Conservation (phyloP, 2,797 vertebrate species). For the Onychomys arenicola region DNA sequence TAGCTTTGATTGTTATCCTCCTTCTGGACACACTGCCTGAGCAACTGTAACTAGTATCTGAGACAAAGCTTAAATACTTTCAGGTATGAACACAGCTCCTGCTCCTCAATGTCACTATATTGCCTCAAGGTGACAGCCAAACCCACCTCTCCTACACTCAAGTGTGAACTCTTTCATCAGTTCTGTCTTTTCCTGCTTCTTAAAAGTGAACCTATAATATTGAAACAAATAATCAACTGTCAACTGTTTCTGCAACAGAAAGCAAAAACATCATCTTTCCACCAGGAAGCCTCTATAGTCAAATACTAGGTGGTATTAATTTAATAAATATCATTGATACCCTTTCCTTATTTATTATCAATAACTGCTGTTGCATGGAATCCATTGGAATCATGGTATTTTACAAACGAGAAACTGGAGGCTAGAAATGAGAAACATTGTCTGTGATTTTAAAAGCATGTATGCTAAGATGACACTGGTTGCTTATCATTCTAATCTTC, state of each 20-base stretch:
- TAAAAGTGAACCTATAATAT: not conserved
- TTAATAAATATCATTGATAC: not conserved
- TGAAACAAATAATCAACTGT: not conserved
- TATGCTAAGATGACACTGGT: not conserved
- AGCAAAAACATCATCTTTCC: not conserved
- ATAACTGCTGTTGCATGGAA: not conserved
- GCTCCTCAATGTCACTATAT: not conserved
- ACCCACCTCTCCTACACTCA: not conserved
- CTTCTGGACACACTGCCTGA: not conserved
- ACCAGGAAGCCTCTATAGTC: not conserved
- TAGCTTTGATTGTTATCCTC: not conserved
- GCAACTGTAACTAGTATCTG: not conserved
- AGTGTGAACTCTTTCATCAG: not conserved
- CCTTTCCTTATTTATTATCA: not conserved
- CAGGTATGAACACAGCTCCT: not conserved
- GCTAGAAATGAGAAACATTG: not conserved
- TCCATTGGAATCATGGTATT: not conserved
- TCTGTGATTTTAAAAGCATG: not conserved
- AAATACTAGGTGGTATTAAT: not conserved
- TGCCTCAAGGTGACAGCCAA: not conserved
- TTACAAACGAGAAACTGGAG: not conserved
- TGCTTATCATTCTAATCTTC: not conserved
- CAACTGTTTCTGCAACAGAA: not conserved
- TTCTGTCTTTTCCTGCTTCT: not conserved
- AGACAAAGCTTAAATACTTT: not conserved